Percentiles rank a stretch among this genome's conserved stretches.
These are phyloP conservation scores for Brienomyrus longianalis DNA, from an alignment of 2,113 vertebrate species.

Conservation along the genomic window DNA sequence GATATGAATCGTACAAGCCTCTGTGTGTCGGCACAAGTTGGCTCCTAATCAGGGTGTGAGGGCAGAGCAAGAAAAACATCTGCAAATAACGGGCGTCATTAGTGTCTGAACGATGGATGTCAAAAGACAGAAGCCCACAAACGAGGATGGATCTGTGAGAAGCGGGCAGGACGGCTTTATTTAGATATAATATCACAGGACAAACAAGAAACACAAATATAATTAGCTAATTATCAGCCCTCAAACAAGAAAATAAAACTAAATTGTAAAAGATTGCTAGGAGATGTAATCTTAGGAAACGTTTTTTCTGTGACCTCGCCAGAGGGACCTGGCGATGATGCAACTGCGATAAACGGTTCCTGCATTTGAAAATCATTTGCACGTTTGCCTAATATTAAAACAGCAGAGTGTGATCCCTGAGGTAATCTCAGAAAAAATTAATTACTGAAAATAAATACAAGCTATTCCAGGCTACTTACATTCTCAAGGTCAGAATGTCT, in stretches of 20 bases:
- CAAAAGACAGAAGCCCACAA: constrained; percentile 26
- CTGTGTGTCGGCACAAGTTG: not conserved
- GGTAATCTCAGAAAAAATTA: constrained; percentile 3
- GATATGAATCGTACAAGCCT: not conserved
- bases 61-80: constrained; percentile 47
- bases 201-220: constrained; percentile 18
- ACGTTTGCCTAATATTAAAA: not conserved
- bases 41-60: constrained; percentile 26
- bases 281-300: not conserved
- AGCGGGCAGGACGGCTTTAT: not conserved
- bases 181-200: not conserved
- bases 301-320: not conserved
- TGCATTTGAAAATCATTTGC: not conserved
- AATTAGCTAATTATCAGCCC: constrained; percentile 18
- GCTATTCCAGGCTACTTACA: not conserved
- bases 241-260: constrained; percentile 5
- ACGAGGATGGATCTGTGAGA: constrained; percentile 15
- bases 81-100: constrained; percentile 58
- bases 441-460: constrained; percentile 6
- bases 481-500: constrained; percentile 11
- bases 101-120: constrained; percentile 51
- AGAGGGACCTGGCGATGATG: not conserved
- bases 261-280: not conserved
- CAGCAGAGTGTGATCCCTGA: not conserved
- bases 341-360: not conserved